phyloP scores from a whole-genome alignment of 1,140 invertebrate species.

The Panonychus citri region DNA sequence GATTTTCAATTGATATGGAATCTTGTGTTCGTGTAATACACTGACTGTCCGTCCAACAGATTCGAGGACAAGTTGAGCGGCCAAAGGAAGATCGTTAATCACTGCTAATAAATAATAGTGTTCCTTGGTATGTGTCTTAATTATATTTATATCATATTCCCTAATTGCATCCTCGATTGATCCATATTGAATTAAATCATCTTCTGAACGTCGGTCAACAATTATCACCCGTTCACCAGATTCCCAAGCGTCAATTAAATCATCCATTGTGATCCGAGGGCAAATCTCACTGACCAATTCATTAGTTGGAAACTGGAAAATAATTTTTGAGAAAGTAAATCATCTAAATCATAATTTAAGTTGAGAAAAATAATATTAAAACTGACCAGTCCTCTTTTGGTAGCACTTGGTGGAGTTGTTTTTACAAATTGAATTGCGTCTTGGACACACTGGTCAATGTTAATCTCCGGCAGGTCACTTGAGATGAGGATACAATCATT shows the following conservation, averaged over 20 bases:
- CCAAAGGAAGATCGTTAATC: not conserved
- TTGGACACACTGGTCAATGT: conserved; percentile 74
- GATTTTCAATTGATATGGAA: not conserved
- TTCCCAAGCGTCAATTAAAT: conserved; percentile 47
- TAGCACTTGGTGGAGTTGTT: conserved; percentile 44
- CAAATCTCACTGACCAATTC: conserved; percentile 44
- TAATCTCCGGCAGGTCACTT: conserved; percentile 90
- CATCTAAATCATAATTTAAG: too few species aligned
- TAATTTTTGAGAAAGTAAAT: conserved; percentile 33
- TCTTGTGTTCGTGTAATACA: not conserved
- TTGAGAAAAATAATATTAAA: too few species aligned
- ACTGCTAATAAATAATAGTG: not conserved
- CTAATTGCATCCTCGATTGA: not conserved
- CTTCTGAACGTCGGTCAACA: not conserved
- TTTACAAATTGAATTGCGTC: conserved; percentile 67
- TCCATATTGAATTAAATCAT: not conserved
- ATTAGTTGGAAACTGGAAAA: conserved; percentile 35
- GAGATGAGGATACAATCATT: conserved; percentile 93
- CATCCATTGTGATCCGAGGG: conserved; percentile 57
- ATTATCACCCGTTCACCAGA: not conserved
- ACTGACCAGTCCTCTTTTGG: conserved; percentile 7
- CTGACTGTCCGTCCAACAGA: not conserved
- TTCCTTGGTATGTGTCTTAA: not conserved
- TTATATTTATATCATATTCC: not conserved
- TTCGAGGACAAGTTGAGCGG: not conserved